Percentiles rank a stretch among this genome's conserved stretches.
Evolutionary conservation across 2,888 invertebrate species (phyloP).

Genomic region (Sphinx pinastri): DNA sequence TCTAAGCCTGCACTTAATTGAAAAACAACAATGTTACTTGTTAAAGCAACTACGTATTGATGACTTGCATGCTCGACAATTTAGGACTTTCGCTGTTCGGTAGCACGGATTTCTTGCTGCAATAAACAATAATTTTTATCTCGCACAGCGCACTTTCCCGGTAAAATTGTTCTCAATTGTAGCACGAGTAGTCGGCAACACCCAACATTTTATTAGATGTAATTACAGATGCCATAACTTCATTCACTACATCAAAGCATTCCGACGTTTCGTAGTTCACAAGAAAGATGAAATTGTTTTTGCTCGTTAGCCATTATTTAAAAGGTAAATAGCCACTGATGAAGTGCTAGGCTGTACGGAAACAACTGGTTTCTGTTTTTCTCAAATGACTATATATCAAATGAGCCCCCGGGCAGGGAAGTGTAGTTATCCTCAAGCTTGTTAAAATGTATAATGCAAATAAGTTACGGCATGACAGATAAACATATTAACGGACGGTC

Average conservation of each 20-base stretch:
- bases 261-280: slow-evolving; percentile 12
- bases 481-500: slow-evolving; percentile 32
- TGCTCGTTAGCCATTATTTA: slow-evolving; percentile 20
- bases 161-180: slow-evolving; percentile 3
- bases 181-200: background rate
- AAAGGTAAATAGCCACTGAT: slow-evolving; percentile 17
- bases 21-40: background rate
- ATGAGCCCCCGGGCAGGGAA: slow-evolving; percentile 20
- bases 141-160: slow-evolving; percentile 6
- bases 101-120: slow-evolving; percentile 8
- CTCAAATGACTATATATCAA: slow-evolving; percentile 25
- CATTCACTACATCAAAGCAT: slow-evolving; percentile 22
- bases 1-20: too few relatives aligned
- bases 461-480: slow-evolving; percentile 24
- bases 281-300: slow-evolving; percentile 21
- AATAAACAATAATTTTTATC: slow-evolving; percentile 21
- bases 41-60: background rate
- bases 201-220: slow-evolving; percentile 3
- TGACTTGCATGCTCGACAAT: slow-evolving; percentile 6
- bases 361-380: slow-evolving; percentile 27
- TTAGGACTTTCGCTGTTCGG: slow-evolving; percentile 7
- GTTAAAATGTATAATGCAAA: slow-evolving; percentile 23
- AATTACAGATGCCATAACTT: slow-evolving; percentile 19
- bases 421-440: slow-evolving; percentile 24
- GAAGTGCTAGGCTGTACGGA: slow-evolving; percentile 2